These are phyloP conservation scores for Enteromius argenteus DNA, from an alignment of 2,797 vertebrate species.

Conservation along the genomic window DNA sequence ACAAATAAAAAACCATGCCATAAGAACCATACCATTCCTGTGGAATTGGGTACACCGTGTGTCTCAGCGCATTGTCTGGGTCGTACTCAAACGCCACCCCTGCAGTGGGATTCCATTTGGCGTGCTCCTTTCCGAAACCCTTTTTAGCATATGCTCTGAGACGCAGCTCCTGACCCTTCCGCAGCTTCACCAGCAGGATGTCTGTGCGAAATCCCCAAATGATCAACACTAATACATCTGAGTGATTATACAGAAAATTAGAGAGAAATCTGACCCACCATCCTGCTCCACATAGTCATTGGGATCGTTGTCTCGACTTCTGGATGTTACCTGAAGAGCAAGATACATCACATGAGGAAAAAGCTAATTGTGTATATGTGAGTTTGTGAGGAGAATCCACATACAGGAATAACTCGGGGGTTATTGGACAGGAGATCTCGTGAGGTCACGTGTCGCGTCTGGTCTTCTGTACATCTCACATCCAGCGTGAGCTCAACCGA, in stretches of 20 bases:
- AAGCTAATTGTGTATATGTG: neutral
- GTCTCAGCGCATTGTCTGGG: constrained; percentile 93
- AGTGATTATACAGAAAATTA: neutral
- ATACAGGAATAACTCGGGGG: constrained; percentile 92
- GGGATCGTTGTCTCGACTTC: constrained; percentile 95
- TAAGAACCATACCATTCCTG: constrained; percentile 88
- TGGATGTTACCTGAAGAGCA: constrained; percentile 89
- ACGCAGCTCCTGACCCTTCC: constrained; percentile 95
- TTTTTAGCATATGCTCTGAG: constrained; percentile 96
- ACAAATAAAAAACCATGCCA: neutral
- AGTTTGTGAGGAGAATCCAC: constrained; percentile 50
- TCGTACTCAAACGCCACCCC: constrained; percentile 97
- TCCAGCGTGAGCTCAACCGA: constrained; percentile 96
- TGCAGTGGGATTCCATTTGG: constrained; percentile 98
- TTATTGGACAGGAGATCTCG: constrained; percentile 95
- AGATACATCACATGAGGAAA: neutral
- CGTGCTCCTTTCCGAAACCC: constrained; percentile 97
- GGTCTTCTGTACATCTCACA: constrained; percentile 94
- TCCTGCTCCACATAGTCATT: constrained; percentile 98
- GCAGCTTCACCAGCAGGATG: constrained; percentile 94
- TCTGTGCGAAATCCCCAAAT: constrained; percentile 72
- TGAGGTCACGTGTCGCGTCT: constrained; percentile 95
- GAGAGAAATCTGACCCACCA: constrained; percentile 76
- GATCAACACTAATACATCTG: neutral
- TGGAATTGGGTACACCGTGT: constrained; percentile 94